Evolutionary conservation across 2,888 invertebrate species (phyloP).

Genomic region (Tribolium freemani): DNA sequence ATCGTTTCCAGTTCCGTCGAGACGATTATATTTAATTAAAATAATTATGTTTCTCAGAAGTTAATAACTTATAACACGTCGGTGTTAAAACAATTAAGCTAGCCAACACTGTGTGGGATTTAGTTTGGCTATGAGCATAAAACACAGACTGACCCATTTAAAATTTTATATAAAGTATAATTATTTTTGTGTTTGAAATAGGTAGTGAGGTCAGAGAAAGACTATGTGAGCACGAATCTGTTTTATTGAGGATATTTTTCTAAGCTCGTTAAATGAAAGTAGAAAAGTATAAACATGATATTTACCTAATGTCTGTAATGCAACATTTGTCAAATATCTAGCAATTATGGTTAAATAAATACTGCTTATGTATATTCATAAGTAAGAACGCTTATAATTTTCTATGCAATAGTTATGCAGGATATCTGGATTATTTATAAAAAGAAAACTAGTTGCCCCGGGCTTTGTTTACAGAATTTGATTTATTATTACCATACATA

Average conservation of each 20-base stretch:
- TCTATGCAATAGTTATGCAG: too few relatives aligned
- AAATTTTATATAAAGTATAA: background rate
- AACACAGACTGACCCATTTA: background rate
- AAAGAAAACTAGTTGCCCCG: too few relatives aligned
- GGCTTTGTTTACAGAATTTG: too few relatives aligned
- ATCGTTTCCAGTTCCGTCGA: too few relatives aligned
- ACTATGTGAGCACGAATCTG: background rate
- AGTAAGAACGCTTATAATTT: too few relatives aligned
- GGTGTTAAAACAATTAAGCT: background rate
- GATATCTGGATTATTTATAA: too few relatives aligned
- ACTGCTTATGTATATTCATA: background rate
- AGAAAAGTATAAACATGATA: background rate
- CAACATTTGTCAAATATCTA: background rate
- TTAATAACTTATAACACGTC: too few relatives aligned
- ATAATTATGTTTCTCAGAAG: too few relatives aligned
- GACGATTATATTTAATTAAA: too few relatives aligned
- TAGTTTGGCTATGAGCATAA: background rate
- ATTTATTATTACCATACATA: too few relatives aligned
- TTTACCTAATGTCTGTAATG: background rate
- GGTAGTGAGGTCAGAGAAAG: slow-evolving; percentile 13
- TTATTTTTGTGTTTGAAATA: background rate
- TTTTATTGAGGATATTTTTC: background rate
- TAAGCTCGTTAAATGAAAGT: background rate
- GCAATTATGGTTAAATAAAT: background rate
- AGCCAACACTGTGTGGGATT: background rate